Percentiles rank a stretch among this genome's conserved stretches.
Conservation (phyloP, 2,797 vertebrate genomes). For the Thalassophryne amazonica region DNA sequence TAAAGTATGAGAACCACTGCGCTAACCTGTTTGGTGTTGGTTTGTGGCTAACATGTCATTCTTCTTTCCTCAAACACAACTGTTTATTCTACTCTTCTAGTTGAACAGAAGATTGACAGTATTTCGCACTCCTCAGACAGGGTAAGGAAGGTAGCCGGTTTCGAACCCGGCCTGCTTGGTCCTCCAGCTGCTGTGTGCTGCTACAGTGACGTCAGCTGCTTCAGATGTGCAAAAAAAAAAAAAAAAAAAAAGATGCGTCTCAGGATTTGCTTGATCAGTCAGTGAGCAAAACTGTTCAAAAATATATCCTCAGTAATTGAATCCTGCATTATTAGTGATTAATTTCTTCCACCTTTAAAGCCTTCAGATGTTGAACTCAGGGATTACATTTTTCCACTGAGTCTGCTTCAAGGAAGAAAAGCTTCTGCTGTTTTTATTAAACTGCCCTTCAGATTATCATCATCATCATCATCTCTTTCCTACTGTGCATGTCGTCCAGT, state of each 20-base stretch:
- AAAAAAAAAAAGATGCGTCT: slow-evolving; percentile 19
- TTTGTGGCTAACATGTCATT: slow-evolving; percentile 72
- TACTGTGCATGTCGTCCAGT: slow-evolving; percentile 64
- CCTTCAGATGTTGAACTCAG: background rate
- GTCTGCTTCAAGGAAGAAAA: background rate
- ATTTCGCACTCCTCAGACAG: slow-evolving; percentile 73
- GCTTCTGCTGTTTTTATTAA: background rate
- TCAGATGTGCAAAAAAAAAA: slow-evolving; percentile 37
- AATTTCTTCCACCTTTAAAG: background rate
- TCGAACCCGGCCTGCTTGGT: slow-evolving; percentile 59
- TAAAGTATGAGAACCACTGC: no score
- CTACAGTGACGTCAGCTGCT: slow-evolving; percentile 70
- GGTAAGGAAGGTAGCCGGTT: slow-evolving; percentile 78
- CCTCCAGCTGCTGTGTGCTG: slow-evolving; percentile 65
- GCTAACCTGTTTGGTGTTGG: slow-evolving; percentile 68
- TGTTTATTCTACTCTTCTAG: slow-evolving; percentile 71
- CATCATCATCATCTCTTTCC: slow-evolving; percentile 8
- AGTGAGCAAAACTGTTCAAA: background rate
- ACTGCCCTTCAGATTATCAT: background rate
- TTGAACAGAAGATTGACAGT: slow-evolving; percentile 81
- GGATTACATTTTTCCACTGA: background rate
- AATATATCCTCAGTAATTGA: no score
- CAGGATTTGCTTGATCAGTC: slow-evolving; percentile 20
- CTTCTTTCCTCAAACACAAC: slow-evolving; percentile 66
- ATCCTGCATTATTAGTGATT: no score